Base-by-base conservation (phyloP, 1,140 invertebrate genomes). In the Polypedilum vanderplanki region DNA sequence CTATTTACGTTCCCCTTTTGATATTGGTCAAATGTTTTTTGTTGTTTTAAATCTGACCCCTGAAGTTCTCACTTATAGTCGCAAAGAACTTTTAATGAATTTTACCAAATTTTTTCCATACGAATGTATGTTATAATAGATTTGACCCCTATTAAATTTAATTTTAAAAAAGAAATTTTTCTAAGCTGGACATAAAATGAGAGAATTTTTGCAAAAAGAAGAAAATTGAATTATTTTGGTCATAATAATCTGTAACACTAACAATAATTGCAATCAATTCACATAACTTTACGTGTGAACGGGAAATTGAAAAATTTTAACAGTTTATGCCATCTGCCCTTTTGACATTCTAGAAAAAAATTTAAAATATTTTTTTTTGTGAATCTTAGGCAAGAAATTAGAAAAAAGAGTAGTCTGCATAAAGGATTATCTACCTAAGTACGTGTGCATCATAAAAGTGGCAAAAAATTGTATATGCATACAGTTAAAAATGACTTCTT, bases 1-100 rank as follows among this genome's bases (percentile, higher is more conserved):
- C 20, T 70, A 70, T 70, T 70, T 70, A 20, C 65, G 65, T 70
- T 70, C 65, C 65, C 65, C 65, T 20, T 70, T 70, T 70, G 65
- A 70, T 17, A 70, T 70, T 70, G 65, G 65, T 70, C 65, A 70
- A 70, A 70, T 20, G 8, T 70, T 57, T 57, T 57, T 22, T 70
- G 18, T 70, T 70, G 65, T 70, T 18, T 70, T 17, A 20, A 70
- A n/a, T 70, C 8, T 70, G 65, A 70, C 65, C 65, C 18, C 65
- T 70, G 65, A 57, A 57, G n/a, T 57, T 70, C 20, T 70, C 65
- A 20, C 20, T 70, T 17, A n/a, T n/a, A n/a, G 9, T 9, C n/a
- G 18, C 17, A 5, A 18, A 70, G 20, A 18, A 70, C 8, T 70
- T 70, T 70, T 22, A 22, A 22, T 70, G 65, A 70, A 20, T 70